Evolutionary conservation across 2,888 invertebrate species (phyloP).

Genomic region (Helobdella robusta): DNA sequence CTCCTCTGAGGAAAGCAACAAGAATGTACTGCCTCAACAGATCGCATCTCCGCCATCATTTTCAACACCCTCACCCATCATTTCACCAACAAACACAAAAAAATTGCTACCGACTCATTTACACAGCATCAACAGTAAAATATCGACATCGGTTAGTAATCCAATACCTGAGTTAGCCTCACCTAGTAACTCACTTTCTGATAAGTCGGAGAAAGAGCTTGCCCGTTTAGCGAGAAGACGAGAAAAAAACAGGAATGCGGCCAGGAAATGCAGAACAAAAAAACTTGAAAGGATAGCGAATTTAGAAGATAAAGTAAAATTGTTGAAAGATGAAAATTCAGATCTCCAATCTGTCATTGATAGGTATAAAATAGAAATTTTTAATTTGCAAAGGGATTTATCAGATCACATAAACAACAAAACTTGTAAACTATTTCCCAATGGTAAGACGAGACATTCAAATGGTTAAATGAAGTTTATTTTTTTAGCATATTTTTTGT

Average conservation of each 20-base stretch:
- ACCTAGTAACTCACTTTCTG: not conserved
- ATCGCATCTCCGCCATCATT: not conserved
- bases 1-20: too few relatives aligned
- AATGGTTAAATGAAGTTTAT: too few relatives aligned
- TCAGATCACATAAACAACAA: constrained; percentile 24
- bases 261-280: constrained; percentile 21
- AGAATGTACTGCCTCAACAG: not conserved
- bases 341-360: not conserved
- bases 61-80: constrained; percentile 17
- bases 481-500: too few relatives aligned
- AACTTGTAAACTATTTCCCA: constrained; percentile 23
- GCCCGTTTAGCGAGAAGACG: constrained; percentile 12
- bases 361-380: constrained; percentile 14
- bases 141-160: not conserved
- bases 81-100: constrained; percentile 6
- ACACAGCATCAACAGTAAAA: not conserved
- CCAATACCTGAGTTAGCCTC: not conserved
- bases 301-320: constrained; percentile 15
- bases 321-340: constrained; percentile 16
- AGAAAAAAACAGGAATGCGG: constrained; percentile 22
- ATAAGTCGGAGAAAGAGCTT: constrained; percentile 9
- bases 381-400: constrained; percentile 18
- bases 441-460: constrained; percentile 18
- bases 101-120: not conserved
- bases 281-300: constrained; percentile 22